These are phyloP conservation scores for Fundulus diaphanus DNA, from an alignment of 2,797 vertebrate species.

Conservation along the genomic window DNA sequence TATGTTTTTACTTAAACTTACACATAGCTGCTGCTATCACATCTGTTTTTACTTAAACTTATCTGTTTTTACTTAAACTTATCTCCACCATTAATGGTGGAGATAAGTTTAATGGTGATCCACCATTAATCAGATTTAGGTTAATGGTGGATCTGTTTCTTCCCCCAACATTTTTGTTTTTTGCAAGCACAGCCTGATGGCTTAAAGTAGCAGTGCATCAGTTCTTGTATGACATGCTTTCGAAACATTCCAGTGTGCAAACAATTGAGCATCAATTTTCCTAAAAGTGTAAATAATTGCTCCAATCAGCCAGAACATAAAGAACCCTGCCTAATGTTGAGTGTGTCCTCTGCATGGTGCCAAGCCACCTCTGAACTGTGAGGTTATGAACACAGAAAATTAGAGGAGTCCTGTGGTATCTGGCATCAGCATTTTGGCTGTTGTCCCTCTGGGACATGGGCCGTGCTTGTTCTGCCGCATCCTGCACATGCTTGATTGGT, in stretches of 20 bases:
- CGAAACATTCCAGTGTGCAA: not conserved
- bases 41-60: no score
- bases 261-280: not conserved
- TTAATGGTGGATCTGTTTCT: no score
- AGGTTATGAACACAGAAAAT: not conserved
- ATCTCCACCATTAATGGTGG: no score
- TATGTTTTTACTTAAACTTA: not conserved
- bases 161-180: not conserved
- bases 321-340: not conserved
- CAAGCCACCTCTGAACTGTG: slow-evolving; percentile 7
- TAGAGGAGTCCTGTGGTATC: slow-evolving; percentile 6
- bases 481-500: slow-evolving; percentile 6
- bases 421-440: slow-evolving; percentile 8
- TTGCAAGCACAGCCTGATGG: not conserved
- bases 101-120: no score
- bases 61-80: no score
- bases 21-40: no score
- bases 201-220: not conserved
- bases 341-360: not conserved
- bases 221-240: not conserved
- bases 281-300: not conserved
- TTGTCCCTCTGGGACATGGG: slow-evolving; percentile 11
- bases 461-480: slow-evolving; percentile 9
- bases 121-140: no score
- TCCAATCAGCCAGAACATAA: not conserved